phyloP scores from a whole-genome alignment of 2,888 invertebrate species.

The Allygus modestus region DNA sequence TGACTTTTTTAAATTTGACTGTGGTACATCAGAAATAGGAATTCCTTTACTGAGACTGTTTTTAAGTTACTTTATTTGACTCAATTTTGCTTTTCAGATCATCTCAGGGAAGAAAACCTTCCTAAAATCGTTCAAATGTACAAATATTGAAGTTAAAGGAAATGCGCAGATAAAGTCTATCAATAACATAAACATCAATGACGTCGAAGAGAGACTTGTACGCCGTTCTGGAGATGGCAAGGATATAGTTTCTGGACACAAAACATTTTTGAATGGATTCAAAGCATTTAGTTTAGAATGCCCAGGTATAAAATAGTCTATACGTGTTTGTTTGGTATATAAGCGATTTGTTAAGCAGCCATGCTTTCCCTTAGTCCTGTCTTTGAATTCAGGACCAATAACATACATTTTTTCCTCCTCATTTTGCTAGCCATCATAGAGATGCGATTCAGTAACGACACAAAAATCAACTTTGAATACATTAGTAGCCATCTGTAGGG shows the following conservation, averaged over 20 bases:
- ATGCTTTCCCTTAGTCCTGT: no score
- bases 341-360: no score
- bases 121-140: neutral
- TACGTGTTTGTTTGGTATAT: no score
- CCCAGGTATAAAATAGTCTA: slow-evolving; percentile 40
- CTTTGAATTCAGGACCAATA: no score
- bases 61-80: neutral
- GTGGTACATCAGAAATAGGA: no score
- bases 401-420: no score
- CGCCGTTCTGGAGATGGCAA: slow-evolving; percentile 8
- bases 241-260: neutral
- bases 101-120: slow-evolving; percentile 31
- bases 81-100: neutral
- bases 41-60: no score
- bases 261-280: slow-evolving; percentile 22
- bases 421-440: no score
- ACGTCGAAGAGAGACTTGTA: neutral
- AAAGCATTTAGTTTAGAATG: slow-evolving; percentile 19
- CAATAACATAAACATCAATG: slow-evolving; percentile 25
- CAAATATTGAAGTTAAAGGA: slow-evolving; percentile 32
- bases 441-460: no score
- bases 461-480: no score
- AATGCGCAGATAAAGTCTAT: neutral
- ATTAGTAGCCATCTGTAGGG: no score
- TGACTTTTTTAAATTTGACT: no score